Base-by-base conservation (phyloP, 2,888 invertebrate genomes). In the Nomada goodeniana region DNA sequence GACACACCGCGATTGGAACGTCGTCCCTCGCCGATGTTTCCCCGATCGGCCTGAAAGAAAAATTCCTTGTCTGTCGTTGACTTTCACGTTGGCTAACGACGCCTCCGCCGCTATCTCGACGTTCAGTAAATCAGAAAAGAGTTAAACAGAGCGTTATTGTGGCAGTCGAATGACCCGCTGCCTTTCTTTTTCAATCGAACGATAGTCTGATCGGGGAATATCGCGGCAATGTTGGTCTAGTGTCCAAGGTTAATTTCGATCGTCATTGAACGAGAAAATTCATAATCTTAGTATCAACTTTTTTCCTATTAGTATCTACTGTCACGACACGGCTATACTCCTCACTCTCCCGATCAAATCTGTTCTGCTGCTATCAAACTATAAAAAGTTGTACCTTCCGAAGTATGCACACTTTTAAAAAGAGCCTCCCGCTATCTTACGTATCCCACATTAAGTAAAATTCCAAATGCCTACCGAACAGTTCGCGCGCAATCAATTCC, bases 161-260 rank as follows among this genome's bases (percentile, higher is more conserved):
- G 73, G 29, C 55, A 47, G 47, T 65, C 65, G 57, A 63, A 42
- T 76, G 69, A 76, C 63, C 63, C 20, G 70, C 47, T 76, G 70
- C 76, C 69, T 70, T 53, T 67, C 70, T 69, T 63, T 61, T 69
- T 20, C 68, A 61, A 68, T 36, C 42, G 59, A 13, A 15, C 23
- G 36, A 59, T 13, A 26, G 44, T 55, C 29, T 47, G 29, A 60
- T 60, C 60, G 15, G 36, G 3, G 52, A 18, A 23, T 52, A 61
- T 61, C 42, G 55, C 2, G 18, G 15, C 0, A 4, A 10, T 23
- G 53, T 36, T 26, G n/a, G 18, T 10, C 18, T 11, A 36, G 2
- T 29, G 20, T 29, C 15, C 29, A 29, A 57, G 13, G 1, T 9
- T 26, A 29, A 26, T 57, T 57, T 57, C 36, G 36, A 36, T 7